Percentiles rank a stretch among this genome's conserved stretches.
Evolutionary conservation across 1,140 invertebrate genomes (phyloP).

Genomic region (Glossosoma conforme): DNA sequence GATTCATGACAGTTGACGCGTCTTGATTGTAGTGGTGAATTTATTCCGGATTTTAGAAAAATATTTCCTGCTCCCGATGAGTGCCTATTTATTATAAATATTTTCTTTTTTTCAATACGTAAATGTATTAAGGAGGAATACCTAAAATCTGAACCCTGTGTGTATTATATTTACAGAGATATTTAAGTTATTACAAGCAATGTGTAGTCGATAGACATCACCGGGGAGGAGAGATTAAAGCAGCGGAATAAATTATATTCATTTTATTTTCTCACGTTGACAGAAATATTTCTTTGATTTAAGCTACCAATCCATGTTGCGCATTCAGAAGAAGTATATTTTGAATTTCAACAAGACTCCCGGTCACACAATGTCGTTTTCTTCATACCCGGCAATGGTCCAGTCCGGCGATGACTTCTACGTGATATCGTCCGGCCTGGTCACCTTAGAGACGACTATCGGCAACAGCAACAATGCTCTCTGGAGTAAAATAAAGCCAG

Average conservation of each 20-base stretch:
- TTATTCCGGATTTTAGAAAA: too few species aligned
- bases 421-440: constrained; percentile 59
- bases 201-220: not conserved
- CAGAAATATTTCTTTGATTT: constrained; percentile 6
- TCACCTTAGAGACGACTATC: constrained; percentile 69
- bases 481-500: constrained; percentile 54
- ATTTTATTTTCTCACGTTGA: not conserved
- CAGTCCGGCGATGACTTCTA: constrained; percentile 69
- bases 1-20: too few species aligned
- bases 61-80: too few species aligned
- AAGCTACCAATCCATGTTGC: constrained; percentile 57
- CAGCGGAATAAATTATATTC: not conserved
- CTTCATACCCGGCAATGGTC: constrained; percentile 60
- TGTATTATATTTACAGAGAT: too few species aligned
- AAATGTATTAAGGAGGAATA: too few species aligned
- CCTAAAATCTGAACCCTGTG: too few species aligned
- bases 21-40: too few species aligned
- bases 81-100: too few species aligned
- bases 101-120: too few species aligned
- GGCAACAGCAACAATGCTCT: constrained; percentile 62
- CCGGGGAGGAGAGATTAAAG: not conserved
- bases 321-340: constrained; percentile 62
- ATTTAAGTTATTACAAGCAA: too few species aligned
- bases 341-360: constrained; percentile 44
- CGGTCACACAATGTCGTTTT: constrained; percentile 54